Evolutionary conservation across 2,888 invertebrate genomes (phyloP).

Genomic region (Byasa hedistus): DNA sequence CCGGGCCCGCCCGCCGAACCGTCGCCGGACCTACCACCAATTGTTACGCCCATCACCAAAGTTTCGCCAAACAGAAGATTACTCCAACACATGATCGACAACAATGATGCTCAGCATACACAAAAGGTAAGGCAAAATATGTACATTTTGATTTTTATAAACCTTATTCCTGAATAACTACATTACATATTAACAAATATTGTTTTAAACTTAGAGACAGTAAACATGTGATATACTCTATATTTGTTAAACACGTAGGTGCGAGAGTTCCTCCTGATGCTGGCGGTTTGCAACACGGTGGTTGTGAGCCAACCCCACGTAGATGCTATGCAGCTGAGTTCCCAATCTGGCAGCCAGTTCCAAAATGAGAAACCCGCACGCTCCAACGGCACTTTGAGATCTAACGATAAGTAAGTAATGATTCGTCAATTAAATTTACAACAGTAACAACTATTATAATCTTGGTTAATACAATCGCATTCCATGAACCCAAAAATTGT

Average conservation of each 20-base stretch:
- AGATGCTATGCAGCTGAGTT: slow-evolving; percentile 84
- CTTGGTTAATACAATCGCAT: too few relatives aligned
- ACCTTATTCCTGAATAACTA: too few relatives aligned
- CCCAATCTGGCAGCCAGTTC: slow-evolving; percentile 68
- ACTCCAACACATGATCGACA: slow-evolving; percentile 64
- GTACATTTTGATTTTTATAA: too few relatives aligned
- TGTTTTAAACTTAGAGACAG: not conserved
- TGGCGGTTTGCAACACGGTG: slow-evolving; percentile 98
- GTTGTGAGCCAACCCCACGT: slow-evolving; percentile 93
- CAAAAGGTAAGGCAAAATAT: slow-evolving; percentile 64
- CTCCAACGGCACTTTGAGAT: slow-evolving; percentile 60
- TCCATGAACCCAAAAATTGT: too few relatives aligned
- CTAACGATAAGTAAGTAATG: slow-evolving; percentile 67
- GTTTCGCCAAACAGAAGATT: slow-evolving; percentile 69
- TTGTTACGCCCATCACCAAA: slow-evolving; percentile 69
- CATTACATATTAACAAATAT: too few relatives aligned
- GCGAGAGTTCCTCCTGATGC: slow-evolving; percentile 92
- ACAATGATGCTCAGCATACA: slow-evolving; percentile 79
- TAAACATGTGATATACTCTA: not conserved
- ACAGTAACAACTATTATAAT: not conserved
- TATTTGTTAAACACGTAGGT: slow-evolving; percentile 68
- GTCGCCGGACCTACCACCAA: slow-evolving; percentile 69
- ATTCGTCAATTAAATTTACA: not conserved
- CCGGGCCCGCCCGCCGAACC: slow-evolving; percentile 86
- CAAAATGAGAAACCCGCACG: slow-evolving; percentile 49